Base-by-base conservation (phyloP, 2,113 vertebrate genomes). In the Centrocercus urophasianus region DNA sequence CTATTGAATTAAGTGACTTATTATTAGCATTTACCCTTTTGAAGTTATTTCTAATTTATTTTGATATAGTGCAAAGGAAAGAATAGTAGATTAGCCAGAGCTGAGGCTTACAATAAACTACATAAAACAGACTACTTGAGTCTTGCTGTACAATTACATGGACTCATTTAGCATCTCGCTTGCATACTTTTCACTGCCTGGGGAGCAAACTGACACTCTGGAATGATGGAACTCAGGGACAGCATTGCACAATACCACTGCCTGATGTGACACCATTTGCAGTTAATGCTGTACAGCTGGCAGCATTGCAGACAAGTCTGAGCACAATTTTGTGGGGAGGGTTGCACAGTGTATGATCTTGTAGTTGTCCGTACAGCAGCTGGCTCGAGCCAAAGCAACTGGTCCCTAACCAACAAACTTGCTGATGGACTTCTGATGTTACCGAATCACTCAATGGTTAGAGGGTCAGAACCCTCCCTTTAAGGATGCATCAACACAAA, bases 11-110 rank as follows among this genome's bases (percentile, higher is more conserved):
- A 48, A 88, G 36, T 25, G 27, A 78, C n/a, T 91, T 65, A 59
- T 91, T 91, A 88, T 78, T 83, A 83, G n/a, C 17, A 0, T 69
- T 86, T 89, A 93, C 32, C 12, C 61, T 75, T 86, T 81, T 82
- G 77, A 75, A 90, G 81, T 82, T 69, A 57, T 43, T 93, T 88
- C 83, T 93, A 30, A 83, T 89, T 88, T 91, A 52, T 64, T 91
- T 78, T 72, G 40, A 90, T 43, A 50, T 34, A 24, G 40, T 86
- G 69, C 72, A 57, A 79, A 67, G 72, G 52, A 81, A 79, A 63
- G 43, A 60, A 56, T 7, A 6, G 18, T 60, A 38, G 11, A 54
- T 11, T 52, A 81, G 65, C 47, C 57, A 86, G 65, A 86, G 69
- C 22, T 71, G 34, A 94, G 24, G 50, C 24, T 84, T 86, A 71